A percentile compares a stretch with the other conserved stretches of the same genome.
Conservation (phyloP, 1,140 invertebrate species). For the Pseudomyrmex cubaensis region DNA sequence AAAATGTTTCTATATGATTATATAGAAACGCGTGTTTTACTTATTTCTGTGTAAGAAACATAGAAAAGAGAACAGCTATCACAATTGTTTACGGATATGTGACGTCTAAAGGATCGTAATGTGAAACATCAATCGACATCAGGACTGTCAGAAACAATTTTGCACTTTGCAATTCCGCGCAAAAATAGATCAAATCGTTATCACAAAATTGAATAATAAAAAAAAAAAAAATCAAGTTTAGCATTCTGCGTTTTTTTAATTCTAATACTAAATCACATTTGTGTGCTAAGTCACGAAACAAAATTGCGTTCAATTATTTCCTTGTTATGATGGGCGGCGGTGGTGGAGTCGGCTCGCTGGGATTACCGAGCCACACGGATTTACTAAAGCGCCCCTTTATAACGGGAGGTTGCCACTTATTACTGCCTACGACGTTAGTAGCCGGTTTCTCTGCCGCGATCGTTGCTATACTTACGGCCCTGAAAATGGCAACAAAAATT, state of each 20-base stretch:
- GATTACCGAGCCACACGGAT: constrained; percentile 81
- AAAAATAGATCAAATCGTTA: background rate
- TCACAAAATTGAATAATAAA: constrained; percentile 1
- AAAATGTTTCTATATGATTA: too few relatives aligned
- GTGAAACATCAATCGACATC: background rate
- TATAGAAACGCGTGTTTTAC: too few relatives aligned
- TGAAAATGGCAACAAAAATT: constrained; percentile 74
- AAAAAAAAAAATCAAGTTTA: background rate
- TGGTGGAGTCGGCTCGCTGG: constrained; percentile 75
- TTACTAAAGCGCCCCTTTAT: constrained; percentile 83
- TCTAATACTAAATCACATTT: constrained; percentile 32
- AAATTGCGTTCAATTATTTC: constrained; percentile 70
- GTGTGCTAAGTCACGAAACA: background rate
- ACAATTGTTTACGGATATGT: constrained; percentile 6
- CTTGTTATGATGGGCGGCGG: constrained; percentile 75
- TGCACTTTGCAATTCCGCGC: background rate
- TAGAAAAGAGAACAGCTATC: constrained; percentile 3
- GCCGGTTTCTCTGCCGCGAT: constrained; percentile 76
- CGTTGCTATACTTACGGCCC: constrained; percentile 74
- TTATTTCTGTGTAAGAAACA: too few relatives aligned
- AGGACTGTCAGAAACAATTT: background rate
- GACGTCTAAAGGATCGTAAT: background rate
- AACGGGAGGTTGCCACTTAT: constrained; percentile 82
- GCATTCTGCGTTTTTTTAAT: background rate
- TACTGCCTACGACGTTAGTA: constrained; percentile 72